Evolutionary conservation across 2,888 invertebrate genomes (phyloP).

Genomic region (Pterostichus madidus): DNA sequence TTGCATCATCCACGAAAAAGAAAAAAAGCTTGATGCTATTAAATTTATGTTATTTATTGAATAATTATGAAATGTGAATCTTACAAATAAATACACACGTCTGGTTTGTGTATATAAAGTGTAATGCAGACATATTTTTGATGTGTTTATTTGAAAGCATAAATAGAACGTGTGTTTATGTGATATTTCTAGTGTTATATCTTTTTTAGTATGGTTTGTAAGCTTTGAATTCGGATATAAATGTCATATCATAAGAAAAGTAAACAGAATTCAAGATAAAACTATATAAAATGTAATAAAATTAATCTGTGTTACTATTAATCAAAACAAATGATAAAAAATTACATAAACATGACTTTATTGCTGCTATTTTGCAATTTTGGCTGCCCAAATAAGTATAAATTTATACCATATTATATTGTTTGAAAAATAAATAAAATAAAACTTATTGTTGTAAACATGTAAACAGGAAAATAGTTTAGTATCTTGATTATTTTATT

Average conservation of each 20-base stretch:
- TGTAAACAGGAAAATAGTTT: constrained; percentile 18
- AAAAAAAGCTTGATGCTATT: too few species aligned
- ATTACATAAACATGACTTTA: not conserved
- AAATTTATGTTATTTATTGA: not conserved
- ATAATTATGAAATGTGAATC: not conserved
- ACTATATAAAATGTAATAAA: not conserved
- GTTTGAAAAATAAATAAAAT: not conserved
- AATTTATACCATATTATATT: too few species aligned
- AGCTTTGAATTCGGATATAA: constrained; percentile 7
- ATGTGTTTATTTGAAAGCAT: constrained; percentile 23
- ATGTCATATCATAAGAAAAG: constrained; percentile 8
- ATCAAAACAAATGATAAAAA: not conserved
- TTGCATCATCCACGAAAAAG: too few species aligned
- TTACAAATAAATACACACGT: not conserved
- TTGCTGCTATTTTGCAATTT: not conserved
- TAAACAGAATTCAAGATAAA: constrained; percentile 4
- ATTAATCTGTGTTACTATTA: not conserved
- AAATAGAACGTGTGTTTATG: constrained; percentile 26
- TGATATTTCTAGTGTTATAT: constrained; percentile 18
- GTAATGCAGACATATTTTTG: constrained; percentile 10
- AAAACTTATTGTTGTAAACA: not conserved
- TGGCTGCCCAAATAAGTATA: too few species aligned
- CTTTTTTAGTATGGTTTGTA: constrained; percentile 10
- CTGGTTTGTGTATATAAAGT: constrained; percentile 3
- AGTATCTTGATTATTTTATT: not conserved